Percentiles rank a stretch among this genome's conserved stretches.
These are phyloP conservation scores for Conus betulinus DNA, from an alignment of 1,140 invertebrate genomes.

Conservation along the genomic window DNA sequence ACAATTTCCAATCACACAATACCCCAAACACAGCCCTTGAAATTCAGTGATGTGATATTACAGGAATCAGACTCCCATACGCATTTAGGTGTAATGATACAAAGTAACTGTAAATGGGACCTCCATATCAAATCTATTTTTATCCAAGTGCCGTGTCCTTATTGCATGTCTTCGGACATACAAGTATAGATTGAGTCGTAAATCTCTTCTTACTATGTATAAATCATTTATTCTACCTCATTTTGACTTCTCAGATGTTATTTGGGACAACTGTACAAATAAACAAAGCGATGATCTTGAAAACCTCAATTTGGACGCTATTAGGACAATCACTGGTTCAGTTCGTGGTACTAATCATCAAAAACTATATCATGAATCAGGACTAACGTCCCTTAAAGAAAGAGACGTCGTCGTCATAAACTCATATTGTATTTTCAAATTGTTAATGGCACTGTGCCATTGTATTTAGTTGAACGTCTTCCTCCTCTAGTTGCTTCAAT, in stretches of 20 bases:
- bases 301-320: conserved; percentile 12
- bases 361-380: conserved; percentile 16
- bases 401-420: no score
- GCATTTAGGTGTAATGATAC: background rate
- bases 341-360: background rate
- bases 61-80: background rate
- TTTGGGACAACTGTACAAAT: conserved; percentile 20
- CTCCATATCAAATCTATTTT: background rate
- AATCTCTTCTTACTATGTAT: conserved; percentile 14
- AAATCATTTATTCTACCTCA: conserved; percentile 15
- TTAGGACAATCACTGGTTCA: conserved; percentile 3
- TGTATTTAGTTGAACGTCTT: no score
- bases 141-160: background rate
- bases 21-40: background rate
- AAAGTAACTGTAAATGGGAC: conserved; percentile 7
- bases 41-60: background rate
- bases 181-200: background rate
- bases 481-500: no score
- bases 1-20: background rate
- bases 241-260: conserved; percentile 18
- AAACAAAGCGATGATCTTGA: background rate
- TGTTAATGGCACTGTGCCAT: no score
- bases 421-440: no score
- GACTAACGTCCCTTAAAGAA: background rate
- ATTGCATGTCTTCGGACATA: background rate